Base-by-base conservation (phyloP, 2,113 vertebrate genomes). In the Mustela lutreola region DNA sequence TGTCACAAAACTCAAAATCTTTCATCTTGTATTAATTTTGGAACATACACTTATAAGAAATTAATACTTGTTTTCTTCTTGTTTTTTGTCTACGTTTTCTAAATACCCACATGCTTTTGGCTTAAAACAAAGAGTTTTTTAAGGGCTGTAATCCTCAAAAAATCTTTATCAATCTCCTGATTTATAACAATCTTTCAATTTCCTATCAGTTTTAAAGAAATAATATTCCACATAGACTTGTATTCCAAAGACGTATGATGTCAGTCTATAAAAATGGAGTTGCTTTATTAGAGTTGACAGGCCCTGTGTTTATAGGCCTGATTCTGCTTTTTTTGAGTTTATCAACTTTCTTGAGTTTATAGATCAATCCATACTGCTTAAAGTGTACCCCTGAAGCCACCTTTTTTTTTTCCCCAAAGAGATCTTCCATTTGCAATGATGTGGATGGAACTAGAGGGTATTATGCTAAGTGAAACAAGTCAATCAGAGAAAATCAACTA, bases 41-140 rank as follows among this genome's bases (percentile, higher is more conserved):
- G 80, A 76, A 58, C 14, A 42, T 36, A 82, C 42, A 21, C 58
- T 82, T 81, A 22, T 4, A 36, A 53, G 21, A 67, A 79, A 79
- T 67, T 70, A 71, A 81, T 79, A 42, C 33, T 53, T 79, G 50
- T n/a, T 87, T 87, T 94, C 58, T 86, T 85, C 82, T 65, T 85
- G 28, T 11, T 11, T 39, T 85, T 39, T 73, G 36, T 24, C 36
- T 73, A 50, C 39, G 19, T 33, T 86, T 85, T 53, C 48, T 70
- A 70, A 94, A 75, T 45, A 63, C 39, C 12, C 53, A 81, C 26
- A 92, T 3, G 18, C 3, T 73, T 94, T 53, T 53, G 33, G 53
- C 62, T 31, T 67, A 39, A 67, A 56, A 53, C 22, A 11, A 15
- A 67, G 45, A 5, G 8, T 62, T 67, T 60, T 63, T 45, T 36